A percentile compares a stretch with the other conserved stretches of the same genome.
phyloP scores from a whole-genome alignment of 2,888 invertebrate species.

The Lissocephala sabroskyi region DNA sequence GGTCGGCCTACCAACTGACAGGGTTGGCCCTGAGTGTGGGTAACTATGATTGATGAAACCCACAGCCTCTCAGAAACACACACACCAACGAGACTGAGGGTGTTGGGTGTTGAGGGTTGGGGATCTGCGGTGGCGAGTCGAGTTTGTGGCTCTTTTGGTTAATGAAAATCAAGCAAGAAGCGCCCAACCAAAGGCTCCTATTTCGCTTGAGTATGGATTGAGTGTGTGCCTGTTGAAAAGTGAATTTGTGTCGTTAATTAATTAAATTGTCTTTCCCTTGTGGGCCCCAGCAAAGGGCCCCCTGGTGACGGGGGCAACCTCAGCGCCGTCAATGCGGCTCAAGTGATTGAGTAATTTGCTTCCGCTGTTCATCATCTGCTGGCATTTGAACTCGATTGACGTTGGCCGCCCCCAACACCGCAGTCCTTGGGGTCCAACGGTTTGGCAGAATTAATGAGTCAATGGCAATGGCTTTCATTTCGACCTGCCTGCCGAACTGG shows the following conservation, averaged over 20 bases:
- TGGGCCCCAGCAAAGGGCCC: no score
- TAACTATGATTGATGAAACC: constrained; percentile 48
- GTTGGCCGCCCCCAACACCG: not conserved
- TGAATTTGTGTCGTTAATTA: constrained; percentile 48
- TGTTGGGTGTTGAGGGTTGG: not conserved
- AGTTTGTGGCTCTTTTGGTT: constrained; percentile 55
- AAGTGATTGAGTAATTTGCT: constrained; percentile 35
- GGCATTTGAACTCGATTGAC: constrained; percentile 23
- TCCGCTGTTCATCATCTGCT: no score
- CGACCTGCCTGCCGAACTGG: constrained; percentile 13
- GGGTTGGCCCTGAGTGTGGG: constrained; percentile 1
- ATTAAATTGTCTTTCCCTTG: constrained; percentile 47
- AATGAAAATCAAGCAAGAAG: constrained; percentile 48
- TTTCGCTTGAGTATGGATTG: constrained; percentile 20
- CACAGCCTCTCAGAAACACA: constrained; percentile 4
- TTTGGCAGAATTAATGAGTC: constrained; percentile 21
- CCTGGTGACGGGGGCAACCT: no score
- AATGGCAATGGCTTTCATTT: not conserved
- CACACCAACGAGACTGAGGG: constrained; percentile 8
- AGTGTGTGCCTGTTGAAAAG: constrained; percentile 31
- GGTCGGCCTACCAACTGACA: constrained; percentile 22
- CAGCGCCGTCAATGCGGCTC: constrained; percentile 4
- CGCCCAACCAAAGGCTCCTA: constrained; percentile 4
- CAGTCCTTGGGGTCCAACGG: not conserved
- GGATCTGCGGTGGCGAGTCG: constrained; percentile 21